Evolutionary conservation across 2,797 vertebrate genomes (phyloP).

Genomic region (Borostomias antarcticus): DNA sequence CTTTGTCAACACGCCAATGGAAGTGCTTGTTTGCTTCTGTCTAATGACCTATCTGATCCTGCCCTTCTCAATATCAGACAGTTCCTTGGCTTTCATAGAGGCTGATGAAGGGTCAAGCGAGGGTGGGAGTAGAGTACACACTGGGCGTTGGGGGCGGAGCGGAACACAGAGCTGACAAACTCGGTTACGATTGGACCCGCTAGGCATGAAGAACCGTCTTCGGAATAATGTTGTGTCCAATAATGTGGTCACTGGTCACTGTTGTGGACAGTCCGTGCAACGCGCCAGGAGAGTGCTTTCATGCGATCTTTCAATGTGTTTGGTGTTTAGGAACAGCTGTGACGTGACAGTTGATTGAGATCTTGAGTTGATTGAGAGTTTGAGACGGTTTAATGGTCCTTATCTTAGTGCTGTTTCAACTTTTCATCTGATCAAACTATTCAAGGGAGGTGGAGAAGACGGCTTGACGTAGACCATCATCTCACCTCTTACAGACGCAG

Average conservation of each 20-base stretch:
- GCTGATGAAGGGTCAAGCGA: conserved; percentile 20
- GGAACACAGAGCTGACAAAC: not conserved
- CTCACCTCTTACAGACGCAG: conserved; percentile 91
- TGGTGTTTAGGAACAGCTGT: too few relatives aligned
- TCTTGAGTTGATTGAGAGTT: too few relatives aligned
- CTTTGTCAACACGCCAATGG: conserved; percentile 45
- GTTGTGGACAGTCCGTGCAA: too few relatives aligned
- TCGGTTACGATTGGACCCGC: not conserved
- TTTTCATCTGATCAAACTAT: not conserved
- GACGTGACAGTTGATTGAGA: too few relatives aligned
- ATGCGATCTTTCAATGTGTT: too few relatives aligned
- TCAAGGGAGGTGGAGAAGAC: not conserved
- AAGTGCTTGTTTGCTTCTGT: conserved; percentile 31
- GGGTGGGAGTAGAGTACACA: conserved; percentile 22
- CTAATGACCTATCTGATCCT: conserved; percentile 28
- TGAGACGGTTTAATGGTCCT: too few relatives aligned
- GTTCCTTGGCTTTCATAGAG: conserved; percentile 14
- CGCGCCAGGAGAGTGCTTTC: too few relatives aligned
- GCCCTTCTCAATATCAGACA: conserved; percentile 11
- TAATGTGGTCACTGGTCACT: too few relatives aligned
- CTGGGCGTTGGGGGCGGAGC: rapidly evolving
- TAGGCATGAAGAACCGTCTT: not conserved
- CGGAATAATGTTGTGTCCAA: too few relatives aligned
- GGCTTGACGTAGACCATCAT: not conserved
- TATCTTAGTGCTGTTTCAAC: not conserved